These are phyloP conservation scores for Sinotaia quadrata DNA, from an alignment of 2,888 invertebrate genomes.

Conservation along the genomic window DNA sequence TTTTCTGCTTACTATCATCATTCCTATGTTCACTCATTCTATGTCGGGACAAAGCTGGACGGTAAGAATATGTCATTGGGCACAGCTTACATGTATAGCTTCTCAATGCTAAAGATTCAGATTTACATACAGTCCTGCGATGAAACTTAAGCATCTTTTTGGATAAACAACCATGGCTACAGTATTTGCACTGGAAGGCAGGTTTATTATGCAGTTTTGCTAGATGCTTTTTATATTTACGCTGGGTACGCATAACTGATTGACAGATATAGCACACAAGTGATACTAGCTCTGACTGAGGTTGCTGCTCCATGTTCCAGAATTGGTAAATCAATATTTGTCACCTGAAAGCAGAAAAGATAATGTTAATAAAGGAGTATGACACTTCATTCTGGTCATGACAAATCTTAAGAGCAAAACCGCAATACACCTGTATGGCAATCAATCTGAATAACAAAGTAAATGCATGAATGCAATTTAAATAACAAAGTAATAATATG, in stretches of 20 bases:
- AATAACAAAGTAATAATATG: no score
- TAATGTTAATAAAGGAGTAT: no score
- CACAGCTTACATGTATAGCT: not conserved
- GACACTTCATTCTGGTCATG: no score
- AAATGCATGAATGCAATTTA: no score
- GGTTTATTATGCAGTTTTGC: not conserved
- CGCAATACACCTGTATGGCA: no score
- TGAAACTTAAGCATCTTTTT: not conserved
- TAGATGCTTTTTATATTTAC: not conserved
- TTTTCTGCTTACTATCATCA: not conserved
- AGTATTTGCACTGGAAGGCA: not conserved
- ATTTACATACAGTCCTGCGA: not conserved
- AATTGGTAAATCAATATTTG: no score
- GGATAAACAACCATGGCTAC: not conserved
- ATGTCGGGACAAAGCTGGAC: not conserved
- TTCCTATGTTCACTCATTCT: not conserved
- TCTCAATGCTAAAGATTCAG: not conserved
- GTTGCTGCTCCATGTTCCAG: no score
- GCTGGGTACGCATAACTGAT: not conserved
- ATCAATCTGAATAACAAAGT: no score
- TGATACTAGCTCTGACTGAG: no score
- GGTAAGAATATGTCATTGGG: not conserved
- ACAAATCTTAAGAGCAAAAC: no score
- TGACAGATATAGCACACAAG: constrained; percentile 1
- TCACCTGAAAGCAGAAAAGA: no score